Evolutionary conservation across 2,113 vertebrate species (phyloP), one percentile per base, ranked within the genome.

Genomic region (Numida meleagris): DNA sequence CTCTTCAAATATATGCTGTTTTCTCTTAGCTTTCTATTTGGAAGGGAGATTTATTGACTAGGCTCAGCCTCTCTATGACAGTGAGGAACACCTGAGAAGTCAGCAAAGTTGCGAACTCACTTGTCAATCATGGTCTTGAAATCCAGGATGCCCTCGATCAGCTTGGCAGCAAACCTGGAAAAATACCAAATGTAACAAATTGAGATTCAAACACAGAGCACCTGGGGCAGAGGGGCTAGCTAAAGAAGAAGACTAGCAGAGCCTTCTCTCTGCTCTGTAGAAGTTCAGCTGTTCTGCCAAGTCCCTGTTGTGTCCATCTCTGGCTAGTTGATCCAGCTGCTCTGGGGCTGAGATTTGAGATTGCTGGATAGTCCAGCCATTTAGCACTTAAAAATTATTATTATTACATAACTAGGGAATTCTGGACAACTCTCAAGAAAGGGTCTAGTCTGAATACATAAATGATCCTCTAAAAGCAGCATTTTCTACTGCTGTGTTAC

Each of bases 71-170:
- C 27, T 43, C 73, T 79, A 1, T 62, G 51, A 62, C 45, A 57
- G 34, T 21, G 61, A 89, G 71, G 65, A 82, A 76, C 4, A 36
- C 4, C 3, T 21, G 40, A 68, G 55, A 33, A 79, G 45, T 46
- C 89, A 71, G 75, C 58, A 81, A 65, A 43, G 72, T 59, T 36
- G 14, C 21, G 58, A 77, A 98, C 99, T 99, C 96, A 99, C 99
- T 97, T 98, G 98, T 99, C 99, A 96, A 99, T 98, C 99, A 99
- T 98, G 67, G 93, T 79, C 97, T 99, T 99, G 96, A 99, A 99
- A 95, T 99, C 98, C 98, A 99, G 96, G 94, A 99, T 98, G 4
- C 99, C 99, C 80, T 99, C 98, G 2, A 99, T 99, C 92, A 99
- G 95, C 95, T 98, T 99, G 83, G 99, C 99, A 90, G 99, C 99